Base-by-base conservation (phyloP, 2,888 invertebrate genomes). In the Andricus quercusramuli region DNA sequence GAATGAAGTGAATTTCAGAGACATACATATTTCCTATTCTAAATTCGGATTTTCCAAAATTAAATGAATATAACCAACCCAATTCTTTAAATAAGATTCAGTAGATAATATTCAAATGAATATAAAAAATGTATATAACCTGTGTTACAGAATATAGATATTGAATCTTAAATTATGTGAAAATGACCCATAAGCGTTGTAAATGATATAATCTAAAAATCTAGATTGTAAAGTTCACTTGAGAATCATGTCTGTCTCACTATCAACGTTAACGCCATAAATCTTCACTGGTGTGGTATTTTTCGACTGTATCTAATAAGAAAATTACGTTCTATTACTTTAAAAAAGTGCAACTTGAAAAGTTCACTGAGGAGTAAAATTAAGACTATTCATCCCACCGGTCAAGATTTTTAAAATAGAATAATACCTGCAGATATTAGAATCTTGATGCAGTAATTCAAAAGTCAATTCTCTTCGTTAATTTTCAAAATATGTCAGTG, bases 301-400 rank as follows among this genome's bases (percentile, higher is more conserved):
- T 74, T 51, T 74, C n/a, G 56, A 56, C 32, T 56, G n/a, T 29
- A 56, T 70, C 25, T n/a, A 47, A 32, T 32, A 56, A 51, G 56
- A 56, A 29, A 74, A n/a, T 56, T 32, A 32, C 22, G 32, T 56
- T 32, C 32, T 74, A 51, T 29, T 3, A 32, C 51, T 56, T 56
- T 37, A 51, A n/a, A 11, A 8, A 74, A 56, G 32, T 74, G 51
- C 13, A 74, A 56, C 56, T 74, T 74, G 29, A 56, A 56, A 74
- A 74, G 56, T 74, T 32, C 56, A 37, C 74, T 17, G n/a, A 25
- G 25, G 22, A 47, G 15, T 62, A 62, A 29, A 70, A n/a, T 9
- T 17, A 51, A 74, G 32, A 56, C n/a, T 74, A 74, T 32, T 74
- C 37, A 74, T 20, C 56, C 56, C 74, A 74, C 47, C 74, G 51